Evolutionary conservation across 2,113 vertebrate genomes (phyloP).

Genomic region (Pseudolaguvia tuberculata): DNA sequence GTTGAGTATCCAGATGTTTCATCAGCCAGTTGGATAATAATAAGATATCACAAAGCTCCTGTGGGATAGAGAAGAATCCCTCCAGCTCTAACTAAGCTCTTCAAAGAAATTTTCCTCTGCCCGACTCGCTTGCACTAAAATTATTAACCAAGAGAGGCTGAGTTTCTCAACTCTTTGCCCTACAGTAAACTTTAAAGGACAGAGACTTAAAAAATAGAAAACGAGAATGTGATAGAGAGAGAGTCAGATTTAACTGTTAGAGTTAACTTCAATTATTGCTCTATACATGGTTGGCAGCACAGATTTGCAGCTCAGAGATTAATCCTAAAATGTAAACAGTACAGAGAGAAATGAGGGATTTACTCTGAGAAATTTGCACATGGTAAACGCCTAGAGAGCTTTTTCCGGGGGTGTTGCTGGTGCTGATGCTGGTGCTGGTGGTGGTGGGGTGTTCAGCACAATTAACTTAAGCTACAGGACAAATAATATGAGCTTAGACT

Average conservation of each 20-base stretch:
- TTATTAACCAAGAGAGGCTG: conserved; percentile 41
- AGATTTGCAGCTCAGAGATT: conserved; percentile 65
- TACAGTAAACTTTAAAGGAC: conserved; percentile 39
- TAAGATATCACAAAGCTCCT: conserved; percentile 52
- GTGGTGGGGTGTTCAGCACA: conserved; percentile 31
- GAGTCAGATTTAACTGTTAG: conserved; percentile 43
- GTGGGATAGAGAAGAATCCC: conserved; percentile 25
- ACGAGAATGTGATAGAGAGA: background rate
- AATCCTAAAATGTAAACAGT: conserved; percentile 47
- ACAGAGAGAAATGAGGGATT: background rate
- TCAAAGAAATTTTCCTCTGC: background rate
- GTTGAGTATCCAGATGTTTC: conserved; percentile 57
- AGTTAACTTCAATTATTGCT: conserved; percentile 55
- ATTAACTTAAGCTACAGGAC: conserved; percentile 19
- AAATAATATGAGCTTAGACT: conserved; percentile 16
- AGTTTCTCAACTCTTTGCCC: conserved; percentile 47
- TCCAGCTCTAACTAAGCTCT: conserved; percentile 33
- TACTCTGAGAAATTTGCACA: conserved; percentile 40
- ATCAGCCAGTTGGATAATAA: conserved; percentile 54
- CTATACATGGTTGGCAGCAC: conserved; percentile 57
- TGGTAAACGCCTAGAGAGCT: conserved; percentile 33
- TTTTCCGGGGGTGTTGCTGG: background rate
- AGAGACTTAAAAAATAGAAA: conserved; percentile 40
- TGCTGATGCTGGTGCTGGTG: too few species aligned
- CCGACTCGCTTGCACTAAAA: conserved; percentile 17